Evolutionary conservation across 2,888 invertebrate species (phyloP).

Genomic region (Sycophila texana): DNA sequence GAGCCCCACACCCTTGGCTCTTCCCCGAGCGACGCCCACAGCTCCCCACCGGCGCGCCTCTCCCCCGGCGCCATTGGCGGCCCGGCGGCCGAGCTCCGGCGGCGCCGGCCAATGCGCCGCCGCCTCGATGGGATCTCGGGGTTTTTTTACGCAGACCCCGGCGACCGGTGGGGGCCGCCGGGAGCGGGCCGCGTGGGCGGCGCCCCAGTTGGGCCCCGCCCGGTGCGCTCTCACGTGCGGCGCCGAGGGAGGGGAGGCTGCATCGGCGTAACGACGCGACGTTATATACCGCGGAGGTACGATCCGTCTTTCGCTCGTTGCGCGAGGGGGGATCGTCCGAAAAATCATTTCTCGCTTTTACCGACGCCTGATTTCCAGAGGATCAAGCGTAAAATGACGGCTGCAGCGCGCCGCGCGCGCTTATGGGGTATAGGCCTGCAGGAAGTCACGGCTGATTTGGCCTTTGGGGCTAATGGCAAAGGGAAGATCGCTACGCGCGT

Average conservation of each 20-base stretch:
- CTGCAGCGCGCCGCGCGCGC: slow-evolving; percentile 1
- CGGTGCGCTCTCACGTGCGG: slow-evolving; percentile 22
- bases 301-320: background rate
- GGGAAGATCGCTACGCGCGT: background rate
- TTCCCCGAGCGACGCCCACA: slow-evolving; percentile 47
- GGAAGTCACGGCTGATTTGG: slow-evolving; percentile 52
- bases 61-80: slow-evolving; percentile 19
- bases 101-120: slow-evolving; percentile 14
- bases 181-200: background rate
- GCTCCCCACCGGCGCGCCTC: slow-evolving; percentile 17
- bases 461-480: slow-evolving; percentile 14
- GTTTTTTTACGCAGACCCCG: slow-evolving; percentile 17
- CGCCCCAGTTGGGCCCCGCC: background rate
- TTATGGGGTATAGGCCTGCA: background rate
- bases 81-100: background rate
- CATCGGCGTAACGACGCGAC: background rate
- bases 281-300: background rate
- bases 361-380: slow-evolving; percentile 51
- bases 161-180: background rate
- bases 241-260: background rate
- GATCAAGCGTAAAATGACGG: slow-evolving; percentile 56
- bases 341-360: slow-evolving; percentile 50
- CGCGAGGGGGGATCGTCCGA: slow-evolving; percentile 15
- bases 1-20: slow-evolving; percentile 67
- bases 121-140: background rate